A percentile compares a stretch with the other conserved stretches of the same genome.
Evolutionary conservation across 2,797 vertebrate species (phyloP).

Genomic region (Rhynchonycteris naso): DNA sequence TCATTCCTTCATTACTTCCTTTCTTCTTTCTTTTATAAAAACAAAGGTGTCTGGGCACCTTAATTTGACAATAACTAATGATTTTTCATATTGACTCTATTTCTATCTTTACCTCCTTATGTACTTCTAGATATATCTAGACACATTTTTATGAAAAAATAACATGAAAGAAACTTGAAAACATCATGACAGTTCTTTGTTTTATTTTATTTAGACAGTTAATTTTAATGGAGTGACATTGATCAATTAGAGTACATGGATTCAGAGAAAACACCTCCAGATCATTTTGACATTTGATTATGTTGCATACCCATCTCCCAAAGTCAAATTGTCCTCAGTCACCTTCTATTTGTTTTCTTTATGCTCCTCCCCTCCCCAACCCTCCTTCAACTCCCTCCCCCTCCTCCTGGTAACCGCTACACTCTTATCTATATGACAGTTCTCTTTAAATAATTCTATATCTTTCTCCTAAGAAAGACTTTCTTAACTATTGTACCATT

Average conservation of each 20-base stretch:
- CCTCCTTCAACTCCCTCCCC: too few relatives aligned
- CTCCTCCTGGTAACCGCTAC: too few relatives aligned
- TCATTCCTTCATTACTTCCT: background rate
- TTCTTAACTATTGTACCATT: background rate
- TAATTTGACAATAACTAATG: background rate
- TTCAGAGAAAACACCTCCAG: too few relatives aligned
- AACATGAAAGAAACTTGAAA: background rate
- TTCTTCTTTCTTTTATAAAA: background rate
- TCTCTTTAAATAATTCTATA: background rate
- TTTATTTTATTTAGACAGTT: too few relatives aligned
- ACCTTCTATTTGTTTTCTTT: too few relatives aligned
- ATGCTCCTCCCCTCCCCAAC: too few relatives aligned
- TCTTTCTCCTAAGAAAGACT: background rate
- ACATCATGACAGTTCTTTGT: background rate
- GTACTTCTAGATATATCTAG: background rate
- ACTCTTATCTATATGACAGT: too few relatives aligned
- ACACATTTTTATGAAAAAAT: background rate
- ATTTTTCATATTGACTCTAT: background rate
- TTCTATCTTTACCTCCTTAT: background rate
- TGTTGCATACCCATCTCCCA: too few relatives aligned
- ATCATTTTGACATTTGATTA: too few relatives aligned
- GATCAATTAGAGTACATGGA: too few relatives aligned
- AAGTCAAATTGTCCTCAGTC: too few relatives aligned
- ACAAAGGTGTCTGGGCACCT: background rate
- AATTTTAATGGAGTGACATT: too few relatives aligned